Conservation (phyloP, 30 jellyfish, hydroid and myxozoan species). For the Phacellophora camtschatica region DNA sequence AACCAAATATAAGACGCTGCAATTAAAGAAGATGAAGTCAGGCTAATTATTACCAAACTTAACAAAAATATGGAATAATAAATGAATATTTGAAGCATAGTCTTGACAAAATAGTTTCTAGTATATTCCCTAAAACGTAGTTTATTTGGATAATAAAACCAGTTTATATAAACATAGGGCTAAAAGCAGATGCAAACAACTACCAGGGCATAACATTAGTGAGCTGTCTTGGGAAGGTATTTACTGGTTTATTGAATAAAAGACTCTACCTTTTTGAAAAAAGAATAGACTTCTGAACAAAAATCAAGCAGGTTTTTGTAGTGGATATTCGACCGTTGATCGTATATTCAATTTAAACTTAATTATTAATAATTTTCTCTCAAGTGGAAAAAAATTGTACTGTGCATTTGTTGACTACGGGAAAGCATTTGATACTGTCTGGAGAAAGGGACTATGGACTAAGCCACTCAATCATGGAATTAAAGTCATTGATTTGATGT, state of each 20-base stretch:
- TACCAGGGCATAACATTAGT: slow-evolving; percentile 13
- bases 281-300: not conserved
- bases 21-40: not conserved
- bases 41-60: not conserved
- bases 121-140: slow-evolving; percentile 12
- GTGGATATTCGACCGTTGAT: not conserved
- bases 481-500: too few species aligned
- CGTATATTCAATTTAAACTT: not conserved
- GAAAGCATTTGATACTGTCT: slow-evolving; percentile 28
- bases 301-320: slow-evolving; percentile 35
- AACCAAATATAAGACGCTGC: not conserved
- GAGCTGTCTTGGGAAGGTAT: slow-evolving; percentile 23
- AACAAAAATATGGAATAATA: not conserved
- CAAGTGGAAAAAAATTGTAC: slow-evolving; percentile 1
- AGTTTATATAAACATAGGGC: not conserved
- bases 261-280: not conserved
- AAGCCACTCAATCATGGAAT: slow-evolving; percentile 1
- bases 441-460: slow-evolving; percentile 9
- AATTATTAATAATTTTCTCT: not conserved
- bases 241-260: slow-evolving; percentile 4
- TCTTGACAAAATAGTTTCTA: not conserved
- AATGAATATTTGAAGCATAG: slow-evolving; percentile 3
- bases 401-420: slow-evolving; percentile 11
- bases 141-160: slow-evolving; percentile 1
- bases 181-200: not conserved